phyloP scores from a whole-genome alignment of 35 echinoderm and acorn worm genomes.

The Patiria miniata region DNA sequence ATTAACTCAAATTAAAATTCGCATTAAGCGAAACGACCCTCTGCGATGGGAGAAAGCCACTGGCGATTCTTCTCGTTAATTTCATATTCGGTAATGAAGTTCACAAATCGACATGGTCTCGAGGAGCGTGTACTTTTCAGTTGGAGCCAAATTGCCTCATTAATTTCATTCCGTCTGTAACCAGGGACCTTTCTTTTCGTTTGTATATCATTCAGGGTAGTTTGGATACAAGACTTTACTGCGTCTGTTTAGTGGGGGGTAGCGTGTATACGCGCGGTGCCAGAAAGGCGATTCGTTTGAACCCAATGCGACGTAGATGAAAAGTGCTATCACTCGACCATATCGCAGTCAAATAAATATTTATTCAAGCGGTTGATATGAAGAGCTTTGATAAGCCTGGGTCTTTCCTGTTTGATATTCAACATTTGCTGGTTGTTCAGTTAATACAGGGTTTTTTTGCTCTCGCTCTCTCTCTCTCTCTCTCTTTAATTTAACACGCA shows the following conservation, averaged over 20 bases:
- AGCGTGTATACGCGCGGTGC: neutral
- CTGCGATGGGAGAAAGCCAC: neutral
- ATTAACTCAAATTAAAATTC: no score
- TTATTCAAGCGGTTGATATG: constrained; percentile 21
- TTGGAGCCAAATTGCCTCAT: neutral
- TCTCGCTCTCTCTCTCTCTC: no score
- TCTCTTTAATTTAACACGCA: no score
- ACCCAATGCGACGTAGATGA: neutral
- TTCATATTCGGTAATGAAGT: neutral
- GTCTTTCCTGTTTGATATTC: no score
- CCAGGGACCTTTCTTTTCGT: neutral
- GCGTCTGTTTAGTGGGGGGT: neutral
- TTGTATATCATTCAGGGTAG: neutral
- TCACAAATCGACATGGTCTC: neutral
- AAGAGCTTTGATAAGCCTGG: constrained; percentile 3
- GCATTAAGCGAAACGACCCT: no score
- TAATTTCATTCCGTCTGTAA: constrained; percentile 6
- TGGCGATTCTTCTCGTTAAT: neutral
- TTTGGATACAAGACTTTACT: neutral
- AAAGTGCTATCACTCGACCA: constrained; percentile 17
- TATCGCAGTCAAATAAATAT: constrained; percentile 31
- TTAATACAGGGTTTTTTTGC: no score
- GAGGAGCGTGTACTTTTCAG: neutral
- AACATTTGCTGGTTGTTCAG: no score
- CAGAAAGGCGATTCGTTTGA: neutral